phyloP scores from a whole-genome alignment of 2,888 invertebrate species.

The Caenorhabditis parvicauda region DNA sequence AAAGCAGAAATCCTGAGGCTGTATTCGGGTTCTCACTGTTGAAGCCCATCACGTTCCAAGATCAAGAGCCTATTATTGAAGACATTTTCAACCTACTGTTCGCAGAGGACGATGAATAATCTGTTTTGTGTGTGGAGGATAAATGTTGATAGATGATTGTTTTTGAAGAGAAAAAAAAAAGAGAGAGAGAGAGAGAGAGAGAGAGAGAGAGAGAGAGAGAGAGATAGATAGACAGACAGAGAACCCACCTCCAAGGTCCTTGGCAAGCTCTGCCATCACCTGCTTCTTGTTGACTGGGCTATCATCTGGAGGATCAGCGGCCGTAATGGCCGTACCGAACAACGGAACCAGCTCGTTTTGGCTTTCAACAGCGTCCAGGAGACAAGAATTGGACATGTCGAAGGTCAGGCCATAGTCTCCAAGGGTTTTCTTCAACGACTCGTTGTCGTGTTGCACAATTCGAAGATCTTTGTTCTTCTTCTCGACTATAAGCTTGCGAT shows the following conservation, averaged over 20 bases:
- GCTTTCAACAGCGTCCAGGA: conserved; percentile 38
- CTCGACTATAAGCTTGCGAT: conserved; percentile 36
- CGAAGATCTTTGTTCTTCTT: conserved; percentile 7
- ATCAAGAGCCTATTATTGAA: no score
- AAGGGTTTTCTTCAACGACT: conserved; percentile 32
- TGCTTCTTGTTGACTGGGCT: conserved; percentile 31
- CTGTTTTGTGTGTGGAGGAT: no score
- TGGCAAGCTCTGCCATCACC: conserved; percentile 34
- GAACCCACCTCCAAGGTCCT: conserved; percentile 29
- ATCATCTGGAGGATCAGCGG: conserved; percentile 35
- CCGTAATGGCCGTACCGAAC: conserved; percentile 33
- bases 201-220: no score
- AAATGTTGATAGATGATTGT: no score
- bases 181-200: no score
- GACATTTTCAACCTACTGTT: no score
- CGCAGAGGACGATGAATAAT: no score
- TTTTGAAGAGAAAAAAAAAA: not conserved
- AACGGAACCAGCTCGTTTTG: conserved; percentile 29
- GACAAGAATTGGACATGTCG: conserved; percentile 42
- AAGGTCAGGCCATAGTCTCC: conserved; percentile 49
- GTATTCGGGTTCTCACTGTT: no score
- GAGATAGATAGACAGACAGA: no score
- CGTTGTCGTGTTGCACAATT: conserved; percentile 14
- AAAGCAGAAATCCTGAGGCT: no score
- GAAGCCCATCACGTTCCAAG: no score